Evolutionary conservation across 2,888 invertebrate genomes (phyloP), one percentile per base, ranked within the genome.

Genomic region (Sceliomorpha sp.): DNA sequence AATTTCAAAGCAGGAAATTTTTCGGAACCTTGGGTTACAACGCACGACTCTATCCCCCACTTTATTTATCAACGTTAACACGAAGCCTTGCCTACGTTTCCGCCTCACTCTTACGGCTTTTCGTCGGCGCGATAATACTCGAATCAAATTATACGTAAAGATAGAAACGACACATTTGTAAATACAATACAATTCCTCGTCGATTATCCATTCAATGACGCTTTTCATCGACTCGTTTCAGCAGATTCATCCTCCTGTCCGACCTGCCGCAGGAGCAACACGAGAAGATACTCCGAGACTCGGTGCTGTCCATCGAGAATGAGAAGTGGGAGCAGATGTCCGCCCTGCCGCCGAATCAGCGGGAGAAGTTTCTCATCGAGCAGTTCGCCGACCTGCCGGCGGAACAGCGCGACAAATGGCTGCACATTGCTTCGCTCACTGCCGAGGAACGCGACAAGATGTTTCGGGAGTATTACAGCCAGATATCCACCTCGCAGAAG

Each of bases 321-420:
- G 88, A 88, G 53, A 87, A 88, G 63, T 85, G 87, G 81, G 86
- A 87, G 27, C 85, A 87, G 67, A 87, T 88, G 87, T 88, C 86
- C 0, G 76, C 79, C 3, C 48, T 88, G 39, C 88, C 88, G 2
- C 78, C 85, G 0, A 83, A 88, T 24, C 78, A 86, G 36, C 79
- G 88, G 2, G 87, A 88, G 53, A 80, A 78, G 32, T 88, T 87
- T 51, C 69, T 88, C 8, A 68, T 82, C 0, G 88, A 88, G 59
- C 85, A 88, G 31, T 88, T 88, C 39, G 83, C 87, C 0, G 88
- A 88, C 64, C 73, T 88, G 1, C 86, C 88, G 0, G 47, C 72
- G 1, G 86, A 87, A 3, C 82, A 86, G 29, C 78, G 88, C 0
- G 83, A 86, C 36, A 87, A 86, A 56, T 88, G 86, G 85, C 76